Evolutionary conservation across 1,140 invertebrate genomes (phyloP).

Genomic region (Lucilia sericata): DNA sequence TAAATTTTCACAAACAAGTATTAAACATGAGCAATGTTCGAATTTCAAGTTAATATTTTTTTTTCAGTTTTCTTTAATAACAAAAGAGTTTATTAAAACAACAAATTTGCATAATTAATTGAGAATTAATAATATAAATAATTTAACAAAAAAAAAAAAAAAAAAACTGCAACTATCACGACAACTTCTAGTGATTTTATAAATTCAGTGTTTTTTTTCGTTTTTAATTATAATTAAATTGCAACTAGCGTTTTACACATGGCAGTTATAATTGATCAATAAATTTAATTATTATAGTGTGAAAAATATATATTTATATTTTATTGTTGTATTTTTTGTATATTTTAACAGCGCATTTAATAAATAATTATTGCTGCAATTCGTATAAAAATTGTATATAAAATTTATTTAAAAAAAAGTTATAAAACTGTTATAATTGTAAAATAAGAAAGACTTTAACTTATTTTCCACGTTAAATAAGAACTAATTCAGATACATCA

Average conservation of each 20-base stretch:
- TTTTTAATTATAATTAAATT: background rate
- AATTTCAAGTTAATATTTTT: background rate
- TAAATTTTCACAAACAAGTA: background rate
- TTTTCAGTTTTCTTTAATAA: too few species aligned
- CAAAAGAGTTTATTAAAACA: background rate
- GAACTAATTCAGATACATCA: too few species aligned
- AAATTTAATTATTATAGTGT: background rate
- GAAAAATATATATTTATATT: too few species aligned
- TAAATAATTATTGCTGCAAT: too few species aligned
- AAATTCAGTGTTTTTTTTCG: background rate
- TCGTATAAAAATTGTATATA: too few species aligned
- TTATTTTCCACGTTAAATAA: too few species aligned
- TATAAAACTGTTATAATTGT: too few species aligned
- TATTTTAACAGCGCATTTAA: too few species aligned
- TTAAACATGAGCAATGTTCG: background rate
- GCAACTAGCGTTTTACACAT: background rate
- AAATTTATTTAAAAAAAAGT: too few species aligned
- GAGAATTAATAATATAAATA: background rate
- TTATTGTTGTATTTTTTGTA: too few species aligned
- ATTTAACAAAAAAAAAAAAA: background rate
- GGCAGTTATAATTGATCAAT: background rate
- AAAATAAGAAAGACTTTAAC: too few species aligned
- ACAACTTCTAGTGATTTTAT: background rate
- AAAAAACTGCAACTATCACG: too few species aligned
- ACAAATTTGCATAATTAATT: background rate